Base-by-base conservation (phyloP, 2,113 vertebrate species). In the Girardinichthys multiradiatus region DNA sequence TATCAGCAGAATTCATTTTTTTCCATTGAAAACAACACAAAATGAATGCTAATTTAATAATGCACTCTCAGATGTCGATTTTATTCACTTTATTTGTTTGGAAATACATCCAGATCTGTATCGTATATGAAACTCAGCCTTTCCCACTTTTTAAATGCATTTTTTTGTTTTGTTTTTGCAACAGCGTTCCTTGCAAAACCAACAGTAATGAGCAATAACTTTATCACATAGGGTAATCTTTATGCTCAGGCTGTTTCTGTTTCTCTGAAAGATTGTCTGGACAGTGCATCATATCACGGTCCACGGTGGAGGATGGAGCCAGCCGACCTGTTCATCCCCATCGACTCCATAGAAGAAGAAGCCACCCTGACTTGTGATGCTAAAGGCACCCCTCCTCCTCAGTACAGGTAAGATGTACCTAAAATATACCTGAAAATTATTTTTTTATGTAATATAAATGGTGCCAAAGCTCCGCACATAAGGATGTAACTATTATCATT, bases 281-380 rank as follows among this genome's bases (percentile, higher is more conserved):
- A 94, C 79, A 92, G 89, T 64, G 93, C 91, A 17, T 91, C 92
- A 7, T 94, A 89, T 71, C 90, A 93, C 70, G 92, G 94, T 30
- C 93, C 94, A 42, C 89, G 89, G 82, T 94, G 94, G 94, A 87
- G 94, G 74, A 94, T 94, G 94, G 94, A 94, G 77, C 94, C 94
- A 0, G 92, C 88, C 19, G 94, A 94, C 83, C 79, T 94, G 68
- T 94, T 93, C 61, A 91, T 93, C 70, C 92, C 94, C 12, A 83
- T 94, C 0, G 93, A 93, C 65, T 91, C 92, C 63, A 90, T 93
- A 45, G 93, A 94, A 39, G 93, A 94, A 77, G 93, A 94, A 80
- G 93, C 92, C 2, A 94, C 93, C 11, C 81, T 94, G 76, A 92
- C 90, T 27, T 94, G 94, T 70, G 94, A 94, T 4, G 90, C 93